Conservation (phyloP, 2,888 invertebrate species). For the Nematopogon swammerdamellus region DNA sequence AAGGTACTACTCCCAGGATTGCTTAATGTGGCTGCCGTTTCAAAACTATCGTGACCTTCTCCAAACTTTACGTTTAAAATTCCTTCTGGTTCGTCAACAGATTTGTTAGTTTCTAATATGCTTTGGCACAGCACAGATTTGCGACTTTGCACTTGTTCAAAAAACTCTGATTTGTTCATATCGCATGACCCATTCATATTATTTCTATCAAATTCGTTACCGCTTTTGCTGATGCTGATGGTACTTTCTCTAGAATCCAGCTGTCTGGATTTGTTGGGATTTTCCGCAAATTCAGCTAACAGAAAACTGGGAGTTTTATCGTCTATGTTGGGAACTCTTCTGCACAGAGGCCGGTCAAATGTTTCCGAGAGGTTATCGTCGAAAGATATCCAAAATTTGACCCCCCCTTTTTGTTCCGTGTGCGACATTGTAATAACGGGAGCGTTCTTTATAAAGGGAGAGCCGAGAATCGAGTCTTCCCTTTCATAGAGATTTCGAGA, state of each 20-base stretch:
- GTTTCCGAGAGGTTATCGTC: slow-evolving; percentile 24
- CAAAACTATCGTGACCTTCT: neutral
- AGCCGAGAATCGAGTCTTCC: slow-evolving; percentile 24
- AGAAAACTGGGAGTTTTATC: slow-evolving; percentile 9
- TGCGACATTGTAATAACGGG: slow-evolving; percentile 41
- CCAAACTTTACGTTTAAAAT: too few species aligned
- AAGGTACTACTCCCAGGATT: neutral
- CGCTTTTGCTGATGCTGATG: too few species aligned
- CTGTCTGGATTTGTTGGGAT: too few species aligned
- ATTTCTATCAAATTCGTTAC: too few species aligned
- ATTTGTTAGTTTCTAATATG: too few species aligned
- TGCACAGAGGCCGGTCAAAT: too few species aligned
- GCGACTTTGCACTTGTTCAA: neutral
- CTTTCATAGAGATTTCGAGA: slow-evolving; percentile 21
- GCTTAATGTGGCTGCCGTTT: neutral
- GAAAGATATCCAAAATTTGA: slow-evolving; percentile 47
- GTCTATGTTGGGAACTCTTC: neutral
- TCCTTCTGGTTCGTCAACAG: too few species aligned
- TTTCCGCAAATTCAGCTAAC: too few species aligned
- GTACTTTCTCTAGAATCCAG: too few species aligned
- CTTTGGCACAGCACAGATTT: neutral
- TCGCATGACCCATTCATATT: too few species aligned
- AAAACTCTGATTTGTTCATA: too few species aligned
- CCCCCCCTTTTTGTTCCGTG: slow-evolving; percentile 32
- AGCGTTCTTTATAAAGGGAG: slow-evolving; percentile 31